Evolutionary conservation across 23 tunicate species (phyloP).

Genomic region (Ascidia mentula): DNA sequence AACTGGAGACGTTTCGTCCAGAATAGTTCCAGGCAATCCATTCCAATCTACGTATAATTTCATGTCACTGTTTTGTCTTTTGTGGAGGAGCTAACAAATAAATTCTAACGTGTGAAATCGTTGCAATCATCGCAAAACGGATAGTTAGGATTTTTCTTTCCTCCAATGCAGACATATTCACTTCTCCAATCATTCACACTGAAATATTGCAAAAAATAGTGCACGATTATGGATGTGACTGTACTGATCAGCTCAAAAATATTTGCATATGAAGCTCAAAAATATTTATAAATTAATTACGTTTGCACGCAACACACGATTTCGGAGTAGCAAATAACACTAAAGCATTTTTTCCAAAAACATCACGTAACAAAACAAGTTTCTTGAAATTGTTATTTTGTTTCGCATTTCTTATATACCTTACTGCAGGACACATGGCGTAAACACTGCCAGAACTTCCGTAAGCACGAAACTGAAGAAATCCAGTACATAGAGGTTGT

Average conservation of each 20-base stretch:
- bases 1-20: neutral
- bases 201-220: no score
- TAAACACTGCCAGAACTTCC: neutral
- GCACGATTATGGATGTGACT: no score
- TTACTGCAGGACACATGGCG: slow-evolving; percentile 1
- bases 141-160: neutral
- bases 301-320: no score
- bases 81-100: neutral
- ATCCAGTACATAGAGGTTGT: neutral
- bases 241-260: no score
- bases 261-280: no score
- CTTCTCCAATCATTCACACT: neutral
- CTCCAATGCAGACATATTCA: neutral
- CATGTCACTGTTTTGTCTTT: no score
- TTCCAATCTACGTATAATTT: no score
- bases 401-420: neutral
- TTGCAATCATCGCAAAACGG: neutral
- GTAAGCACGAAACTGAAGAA: neutral
- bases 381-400: neutral
- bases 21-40: neutral
- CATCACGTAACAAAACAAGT: no score
- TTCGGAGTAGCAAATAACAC: no score
- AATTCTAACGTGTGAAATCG: neutral
- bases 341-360: no score
- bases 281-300: no score